Evolutionary conservation across 1,140 invertebrate species (phyloP).

Genomic region (Campoletis sonorensis): DNA sequence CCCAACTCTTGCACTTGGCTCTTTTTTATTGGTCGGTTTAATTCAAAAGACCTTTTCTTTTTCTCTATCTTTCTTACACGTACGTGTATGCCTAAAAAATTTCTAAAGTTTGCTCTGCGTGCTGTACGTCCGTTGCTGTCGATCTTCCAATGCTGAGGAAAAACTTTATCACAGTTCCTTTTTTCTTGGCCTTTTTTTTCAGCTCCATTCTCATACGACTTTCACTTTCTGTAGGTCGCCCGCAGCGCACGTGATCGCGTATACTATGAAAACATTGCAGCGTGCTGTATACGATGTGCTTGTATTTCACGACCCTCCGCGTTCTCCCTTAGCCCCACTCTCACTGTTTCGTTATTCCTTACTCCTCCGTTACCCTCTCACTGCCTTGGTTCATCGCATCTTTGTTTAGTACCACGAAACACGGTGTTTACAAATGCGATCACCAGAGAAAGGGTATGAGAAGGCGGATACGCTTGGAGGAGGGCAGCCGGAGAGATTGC

Average conservation of each 20-base stretch:
- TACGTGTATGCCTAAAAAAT: too few relatives aligned
- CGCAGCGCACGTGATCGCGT: slow-evolving; percentile 1
- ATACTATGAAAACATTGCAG: not conserved
- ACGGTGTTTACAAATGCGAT: slow-evolving; percentile 38
- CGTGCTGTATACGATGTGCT: not conserved
- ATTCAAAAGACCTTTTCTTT: too few relatives aligned
- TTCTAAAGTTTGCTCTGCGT: too few relatives aligned
- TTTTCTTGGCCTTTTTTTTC: not conserved
- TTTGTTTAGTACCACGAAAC: slow-evolving; percentile 58
- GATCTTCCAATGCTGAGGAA: not conserved
- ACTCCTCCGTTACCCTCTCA: not conserved
- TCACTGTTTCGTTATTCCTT: slow-evolving; percentile 9
- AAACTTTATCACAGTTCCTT: too few relatives aligned
- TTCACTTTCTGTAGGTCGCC: not conserved
- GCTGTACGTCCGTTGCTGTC: not conserved
- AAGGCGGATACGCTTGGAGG: slow-evolving; percentile 1
- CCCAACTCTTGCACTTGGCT: not conserved
- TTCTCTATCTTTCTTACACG: too few relatives aligned
- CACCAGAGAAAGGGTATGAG: slow-evolving; percentile 10
- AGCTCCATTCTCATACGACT: too few relatives aligned
- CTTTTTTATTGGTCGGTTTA: too few relatives aligned
- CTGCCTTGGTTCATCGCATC: slow-evolving; percentile 14
- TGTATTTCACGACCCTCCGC: not conserved
- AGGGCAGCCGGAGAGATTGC: slow-evolving; percentile 31
- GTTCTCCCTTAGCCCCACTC: slow-evolving; percentile 12